phyloP scores from a whole-genome alignment of 2,888 invertebrate species.

The Ichneumon xanthorius region DNA sequence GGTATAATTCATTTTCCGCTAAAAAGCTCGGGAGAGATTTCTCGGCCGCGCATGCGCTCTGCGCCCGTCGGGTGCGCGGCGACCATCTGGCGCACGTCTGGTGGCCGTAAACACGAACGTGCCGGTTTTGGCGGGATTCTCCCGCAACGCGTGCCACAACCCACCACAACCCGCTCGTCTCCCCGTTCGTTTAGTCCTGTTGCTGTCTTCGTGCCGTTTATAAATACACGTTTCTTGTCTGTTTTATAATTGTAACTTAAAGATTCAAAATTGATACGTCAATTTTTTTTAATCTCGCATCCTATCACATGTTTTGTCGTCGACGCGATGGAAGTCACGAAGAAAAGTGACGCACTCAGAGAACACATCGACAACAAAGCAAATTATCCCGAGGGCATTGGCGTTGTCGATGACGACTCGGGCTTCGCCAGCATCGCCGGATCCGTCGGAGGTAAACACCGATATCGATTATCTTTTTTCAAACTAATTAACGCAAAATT shows the following conservation, averaged over 20 bases:
- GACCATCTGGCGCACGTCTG: neutral
- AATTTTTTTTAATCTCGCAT: neutral
- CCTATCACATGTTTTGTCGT: neutral
- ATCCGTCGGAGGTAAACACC: slow-evolving; percentile 52
- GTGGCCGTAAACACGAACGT: neutral
- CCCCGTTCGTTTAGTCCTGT: neutral
- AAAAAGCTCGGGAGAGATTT: too few relatives aligned
- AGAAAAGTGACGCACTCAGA: neutral
- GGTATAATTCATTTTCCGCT: too few relatives aligned
- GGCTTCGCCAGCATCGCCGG: slow-evolving; percentile 70
- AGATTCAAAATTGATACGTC: neutral
- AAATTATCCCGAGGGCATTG: slow-evolving; percentile 60
- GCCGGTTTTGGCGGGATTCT: slow-evolving; percentile 2
- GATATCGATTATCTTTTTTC: neutral
- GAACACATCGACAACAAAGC: slow-evolving; percentile 30
- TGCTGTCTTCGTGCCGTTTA: neutral
- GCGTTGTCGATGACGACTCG: slow-evolving; percentile 67
- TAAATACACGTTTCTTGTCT: neutral
- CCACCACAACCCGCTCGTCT: neutral
- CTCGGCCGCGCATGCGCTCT: too few relatives aligned
- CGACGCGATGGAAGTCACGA: slow-evolving; percentile 18
- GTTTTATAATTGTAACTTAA: neutral
- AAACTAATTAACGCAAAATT: neutral
- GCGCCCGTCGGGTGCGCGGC: neutral
- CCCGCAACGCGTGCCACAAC: neutral